Conservation (phyloP, 2,888 invertebrate species). For the Linyphia triangularis region DNA sequence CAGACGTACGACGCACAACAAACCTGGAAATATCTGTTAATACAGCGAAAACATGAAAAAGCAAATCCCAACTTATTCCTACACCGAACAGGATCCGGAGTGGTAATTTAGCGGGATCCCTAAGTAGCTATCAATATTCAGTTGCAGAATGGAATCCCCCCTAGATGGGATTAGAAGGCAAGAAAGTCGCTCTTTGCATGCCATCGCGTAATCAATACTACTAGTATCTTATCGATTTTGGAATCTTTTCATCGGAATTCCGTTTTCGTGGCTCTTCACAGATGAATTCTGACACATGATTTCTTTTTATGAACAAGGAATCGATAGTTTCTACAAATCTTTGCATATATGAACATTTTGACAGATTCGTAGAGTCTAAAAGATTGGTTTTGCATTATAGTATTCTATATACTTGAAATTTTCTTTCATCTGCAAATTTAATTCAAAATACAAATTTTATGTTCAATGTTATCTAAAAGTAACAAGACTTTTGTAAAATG, state of each 20-base stretch:
- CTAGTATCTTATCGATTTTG: not conserved
- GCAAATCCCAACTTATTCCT: not conserved
- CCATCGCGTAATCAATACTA: not conserved
- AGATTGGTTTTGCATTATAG: not conserved
- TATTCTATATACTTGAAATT: no score
- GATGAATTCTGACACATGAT: not conserved
- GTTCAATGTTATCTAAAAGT: no score
- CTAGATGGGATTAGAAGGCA: not conserved
- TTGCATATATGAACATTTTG: not conserved
- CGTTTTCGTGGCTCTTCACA: not conserved
- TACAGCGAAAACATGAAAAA: not conserved
- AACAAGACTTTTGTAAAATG: no score
- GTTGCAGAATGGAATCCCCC: not conserved
- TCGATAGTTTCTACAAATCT: slow-evolving; percentile 3
- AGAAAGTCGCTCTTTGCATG: not conserved
- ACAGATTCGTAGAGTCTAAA: not conserved
- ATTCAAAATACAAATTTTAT: no score
- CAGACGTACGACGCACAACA: no score
- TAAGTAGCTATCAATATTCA: slow-evolving; percentile 3
- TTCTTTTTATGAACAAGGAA: not conserved
- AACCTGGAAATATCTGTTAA: no score
- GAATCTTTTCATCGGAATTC: not conserved
- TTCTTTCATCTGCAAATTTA: no score
- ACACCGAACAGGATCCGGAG: not conserved
- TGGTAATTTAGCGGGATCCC: not conserved